Evolutionary conservation across 2,797 vertebrate species (phyloP).

Genomic region (Euphonia xanthogaster): DNA sequence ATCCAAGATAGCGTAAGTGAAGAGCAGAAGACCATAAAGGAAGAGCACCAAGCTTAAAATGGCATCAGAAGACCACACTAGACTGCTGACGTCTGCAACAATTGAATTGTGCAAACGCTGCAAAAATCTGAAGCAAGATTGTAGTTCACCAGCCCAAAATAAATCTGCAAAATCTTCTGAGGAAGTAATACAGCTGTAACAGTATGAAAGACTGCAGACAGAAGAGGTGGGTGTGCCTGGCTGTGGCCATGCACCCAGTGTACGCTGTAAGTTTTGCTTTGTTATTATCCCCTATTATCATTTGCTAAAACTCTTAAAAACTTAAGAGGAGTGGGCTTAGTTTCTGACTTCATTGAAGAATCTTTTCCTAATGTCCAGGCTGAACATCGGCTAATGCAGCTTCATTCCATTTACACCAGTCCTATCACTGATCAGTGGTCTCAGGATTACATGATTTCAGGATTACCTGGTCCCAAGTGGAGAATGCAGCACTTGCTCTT

Average conservation of each 20-base stretch:
- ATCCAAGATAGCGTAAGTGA: not conserved
- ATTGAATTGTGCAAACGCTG: not conserved
- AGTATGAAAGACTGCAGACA: not conserved
- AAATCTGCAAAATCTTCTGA: not conserved
- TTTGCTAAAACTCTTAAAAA: not conserved
- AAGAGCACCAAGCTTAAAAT: not conserved
- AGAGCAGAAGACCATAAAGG: not conserved
- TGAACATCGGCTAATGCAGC: not conserved
- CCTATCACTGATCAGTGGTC: not conserved
- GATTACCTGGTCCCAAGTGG: not conserved
- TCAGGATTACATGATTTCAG: not conserved
- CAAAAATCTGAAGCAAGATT: not conserved
- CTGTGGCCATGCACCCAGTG: not conserved
- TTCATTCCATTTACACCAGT: not conserved
- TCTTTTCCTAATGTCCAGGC: not conserved
- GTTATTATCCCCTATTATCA: not conserved
- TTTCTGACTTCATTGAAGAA: not conserved
- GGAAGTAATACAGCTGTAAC: not conserved
- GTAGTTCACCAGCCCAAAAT: not conserved
- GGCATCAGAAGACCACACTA: not conserved
- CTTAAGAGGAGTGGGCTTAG: not conserved
- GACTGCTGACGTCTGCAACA: not conserved
- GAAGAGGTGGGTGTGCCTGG: not conserved
- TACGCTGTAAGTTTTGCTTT: not conserved
- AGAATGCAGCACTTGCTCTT: not conserved